Evolutionary conservation across 2,113 vertebrate genomes (phyloP).

Genomic region (Silurus meridionalis): DNA sequence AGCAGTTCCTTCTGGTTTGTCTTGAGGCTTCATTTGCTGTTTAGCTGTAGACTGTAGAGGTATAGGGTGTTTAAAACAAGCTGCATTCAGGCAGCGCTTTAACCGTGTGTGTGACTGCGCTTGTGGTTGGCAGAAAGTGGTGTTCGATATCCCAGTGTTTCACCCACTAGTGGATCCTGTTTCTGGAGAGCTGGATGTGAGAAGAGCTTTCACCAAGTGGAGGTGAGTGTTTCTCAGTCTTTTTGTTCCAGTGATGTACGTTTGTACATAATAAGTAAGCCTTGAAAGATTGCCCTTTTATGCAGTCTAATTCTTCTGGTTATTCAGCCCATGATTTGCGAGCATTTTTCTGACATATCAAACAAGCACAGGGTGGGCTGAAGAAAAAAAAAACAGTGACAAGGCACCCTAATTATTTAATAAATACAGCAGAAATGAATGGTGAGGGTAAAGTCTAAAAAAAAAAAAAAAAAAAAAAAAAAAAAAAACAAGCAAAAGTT

Average conservation of each 20-base stretch:
- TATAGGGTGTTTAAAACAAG: neutral
- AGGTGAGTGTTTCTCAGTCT: conserved; percentile 73
- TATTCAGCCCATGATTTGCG: neutral
- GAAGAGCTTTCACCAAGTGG: conserved; percentile 96
- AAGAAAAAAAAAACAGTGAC: neutral
- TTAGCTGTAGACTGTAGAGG: too few relatives aligned
- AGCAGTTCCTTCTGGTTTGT: neutral
- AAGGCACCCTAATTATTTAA: too few relatives aligned
- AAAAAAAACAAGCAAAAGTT: too few relatives aligned
- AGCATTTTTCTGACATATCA: neutral
- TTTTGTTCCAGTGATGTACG: neutral
- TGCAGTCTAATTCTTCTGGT: neutral
- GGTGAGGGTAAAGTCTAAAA: too few relatives aligned
- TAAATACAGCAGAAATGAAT: too few relatives aligned
- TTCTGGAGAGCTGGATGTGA: conserved; percentile 95
- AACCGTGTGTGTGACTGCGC: neutral
- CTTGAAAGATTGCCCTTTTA: neutral
- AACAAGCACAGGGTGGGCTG: neutral
- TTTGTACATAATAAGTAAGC: neutral
- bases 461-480: too few relatives aligned
- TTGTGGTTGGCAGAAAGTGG: conserved; percentile 78
- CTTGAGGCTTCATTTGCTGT: neutral
- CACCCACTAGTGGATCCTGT: conserved; percentile 91
- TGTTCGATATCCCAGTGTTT: conserved; percentile 96
- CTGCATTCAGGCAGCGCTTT: neutral